phyloP scores from a whole-genome alignment of 1,140 invertebrate species.

The Drosophila asahinai region DNA sequence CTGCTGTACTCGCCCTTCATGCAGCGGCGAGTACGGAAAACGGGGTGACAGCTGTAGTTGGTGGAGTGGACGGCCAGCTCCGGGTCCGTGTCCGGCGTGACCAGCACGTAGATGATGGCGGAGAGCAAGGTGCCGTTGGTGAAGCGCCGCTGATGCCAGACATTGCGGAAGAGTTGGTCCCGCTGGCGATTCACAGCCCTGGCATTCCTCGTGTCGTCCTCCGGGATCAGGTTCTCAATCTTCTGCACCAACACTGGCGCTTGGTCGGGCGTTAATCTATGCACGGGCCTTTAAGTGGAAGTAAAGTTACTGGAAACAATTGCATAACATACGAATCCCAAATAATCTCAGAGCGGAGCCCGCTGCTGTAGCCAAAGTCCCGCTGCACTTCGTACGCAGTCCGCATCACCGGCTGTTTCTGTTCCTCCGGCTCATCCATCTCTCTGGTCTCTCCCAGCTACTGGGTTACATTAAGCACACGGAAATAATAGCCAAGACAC shows the following conservation, averaged over 20 bases:
- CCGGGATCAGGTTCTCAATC: constrained; percentile 59
- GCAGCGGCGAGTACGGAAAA: constrained; percentile 76
- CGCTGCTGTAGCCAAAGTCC: constrained; percentile 71
- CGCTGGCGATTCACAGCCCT: constrained; percentile 44
- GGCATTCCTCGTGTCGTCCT: constrained; percentile 20
- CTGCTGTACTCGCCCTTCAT: constrained; percentile 64
- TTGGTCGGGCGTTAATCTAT: constrained; percentile 60
- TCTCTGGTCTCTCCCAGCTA: not conserved
- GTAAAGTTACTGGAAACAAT: not conserved
- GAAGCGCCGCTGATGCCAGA: constrained; percentile 71
- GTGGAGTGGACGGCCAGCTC: constrained; percentile 58
- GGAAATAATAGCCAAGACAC: not conserved
- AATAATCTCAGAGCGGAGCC: constrained; percentile 68
- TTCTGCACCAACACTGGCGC: constrained; percentile 62
- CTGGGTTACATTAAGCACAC: not conserved
- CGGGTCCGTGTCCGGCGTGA: constrained; percentile 51
- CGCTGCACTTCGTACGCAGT: constrained; percentile 69
- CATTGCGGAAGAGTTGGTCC: constrained; percentile 60
- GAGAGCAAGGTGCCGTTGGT: constrained; percentile 73
- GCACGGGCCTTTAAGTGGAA: not conserved
- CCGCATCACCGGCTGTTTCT: constrained; percentile 37
- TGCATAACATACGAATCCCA: constrained; percentile 75
- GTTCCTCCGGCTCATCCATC: constrained; percentile 17
- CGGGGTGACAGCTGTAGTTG: constrained; percentile 66
- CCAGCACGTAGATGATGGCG: constrained; percentile 77